Base-by-base conservation (phyloP, 2,888 invertebrate species). In the Macrosiphum euphorbiae region DNA sequence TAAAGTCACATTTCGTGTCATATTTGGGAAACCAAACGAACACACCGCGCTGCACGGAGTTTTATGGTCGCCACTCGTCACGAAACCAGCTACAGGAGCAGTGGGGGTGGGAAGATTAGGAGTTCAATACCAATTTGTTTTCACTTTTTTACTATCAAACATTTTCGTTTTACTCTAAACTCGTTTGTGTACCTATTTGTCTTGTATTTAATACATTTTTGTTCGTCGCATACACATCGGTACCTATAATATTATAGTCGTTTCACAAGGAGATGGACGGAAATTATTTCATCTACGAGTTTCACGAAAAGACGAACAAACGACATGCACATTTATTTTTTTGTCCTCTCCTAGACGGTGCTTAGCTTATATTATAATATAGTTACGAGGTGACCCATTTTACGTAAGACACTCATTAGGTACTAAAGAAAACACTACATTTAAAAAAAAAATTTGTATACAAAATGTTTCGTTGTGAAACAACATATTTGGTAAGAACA, bases 31-130 rank as follows among this genome's bases (percentile, higher is more conserved):
- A 35, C n/a, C n/a, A 78, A 24, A 55, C 24, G 24, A 55, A 55
- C 13, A 0, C 10, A 3, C 16, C 1, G 4, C 1, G 13, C n/a
- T 67, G 5, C 1, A 13, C 5, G 0, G 5, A 67, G n/a, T 67
- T 1, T n/a, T 67, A 61, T n/a, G n/a, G 16, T 13, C n/a, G 52
- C 10, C 52, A 16, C 52, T 16, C 0, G 16, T 67, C n/a, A 61
- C 28, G 11, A 61, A 10, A 61, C 28, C 61, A n/a, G 4, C 67
- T 67, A 67, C 0, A 0, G 41, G n/a, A n/a, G n/a, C n/a, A n/a
- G n/a, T n/a, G n/a, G 10, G 28, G 28, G n/a, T 13, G 3, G 16
- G 52, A 3, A 3, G 11, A 50, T 50, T 78, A 78, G 7, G 35
- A 35, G 8, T 7, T 20, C 35, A 35, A 35, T 2, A 7, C 35